Evolutionary conservation across 2,797 vertebrate genomes (phyloP).

Genomic region (Florisuga fusca): DNA sequence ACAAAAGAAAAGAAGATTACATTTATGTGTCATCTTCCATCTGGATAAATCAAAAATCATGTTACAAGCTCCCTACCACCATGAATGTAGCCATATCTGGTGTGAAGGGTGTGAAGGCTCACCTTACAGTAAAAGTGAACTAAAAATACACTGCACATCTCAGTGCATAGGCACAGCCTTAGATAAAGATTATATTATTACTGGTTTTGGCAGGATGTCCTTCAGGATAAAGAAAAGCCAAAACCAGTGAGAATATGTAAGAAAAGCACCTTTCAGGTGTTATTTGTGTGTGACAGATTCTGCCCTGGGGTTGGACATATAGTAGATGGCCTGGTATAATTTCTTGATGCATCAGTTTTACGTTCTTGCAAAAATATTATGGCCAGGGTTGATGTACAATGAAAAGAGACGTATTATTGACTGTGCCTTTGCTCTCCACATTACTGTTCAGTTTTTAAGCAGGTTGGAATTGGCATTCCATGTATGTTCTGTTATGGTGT

Average conservation of each 20-base stretch:
- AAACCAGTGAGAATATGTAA: not conserved
- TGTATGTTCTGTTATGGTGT: not conserved
- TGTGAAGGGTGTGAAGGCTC: conserved; percentile 8
- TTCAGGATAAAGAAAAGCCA: not conserved
- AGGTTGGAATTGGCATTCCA: not conserved
- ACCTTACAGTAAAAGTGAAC: not conserved
- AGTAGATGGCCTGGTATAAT: not conserved
- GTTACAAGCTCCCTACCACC: not conserved
- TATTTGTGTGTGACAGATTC: not conserved
- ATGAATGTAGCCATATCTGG: conserved; percentile 11
- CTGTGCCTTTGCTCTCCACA: not conserved
- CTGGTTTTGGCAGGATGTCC: not conserved
- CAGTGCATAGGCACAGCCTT: not conserved
- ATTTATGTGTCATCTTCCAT: conserved; percentile 26
- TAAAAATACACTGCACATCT: not conserved
- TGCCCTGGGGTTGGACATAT: rapidly evolving
- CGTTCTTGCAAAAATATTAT: not conserved
- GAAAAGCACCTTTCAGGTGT: not conserved
- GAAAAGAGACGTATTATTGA: not conserved
- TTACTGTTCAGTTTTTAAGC: not conserved
- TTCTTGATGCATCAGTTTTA: not conserved
- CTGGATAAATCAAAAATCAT: conserved; percentile 23
- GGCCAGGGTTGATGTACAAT: rapidly evolving
- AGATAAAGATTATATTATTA: not conserved
- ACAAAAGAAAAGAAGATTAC: conserved; percentile 40